These are phyloP conservation scores for Acanthoscelides obtectus DNA, from an alignment of 2,888 invertebrate species.

Conservation along the genomic window DNA sequence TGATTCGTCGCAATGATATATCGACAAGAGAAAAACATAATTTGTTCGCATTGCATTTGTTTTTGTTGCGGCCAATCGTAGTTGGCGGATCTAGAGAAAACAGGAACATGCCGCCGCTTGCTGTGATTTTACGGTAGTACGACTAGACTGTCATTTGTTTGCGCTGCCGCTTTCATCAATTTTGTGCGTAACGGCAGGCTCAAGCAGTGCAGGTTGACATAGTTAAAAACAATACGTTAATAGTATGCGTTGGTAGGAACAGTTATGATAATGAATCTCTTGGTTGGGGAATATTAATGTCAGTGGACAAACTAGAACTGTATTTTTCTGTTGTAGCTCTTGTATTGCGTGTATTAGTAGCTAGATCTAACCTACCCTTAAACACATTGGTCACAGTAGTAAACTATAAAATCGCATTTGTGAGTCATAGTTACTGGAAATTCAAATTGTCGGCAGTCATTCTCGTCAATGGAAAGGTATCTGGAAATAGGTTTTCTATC, in stretches of 20 bases:
- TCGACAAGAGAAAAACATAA: neutral
- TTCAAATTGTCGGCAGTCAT: too few relatives aligned
- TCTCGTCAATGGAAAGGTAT: too few relatives aligned
- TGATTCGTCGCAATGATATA: neutral
- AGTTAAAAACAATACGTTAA: neutral
- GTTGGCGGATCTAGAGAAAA: neutral
- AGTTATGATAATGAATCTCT: neutral
- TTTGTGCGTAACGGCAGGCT: neutral
- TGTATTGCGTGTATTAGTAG: neutral
- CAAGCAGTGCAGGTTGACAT: neutral
- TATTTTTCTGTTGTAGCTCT: neutral
- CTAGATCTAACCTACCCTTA: too few relatives aligned
- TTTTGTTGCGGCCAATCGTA: neutral
- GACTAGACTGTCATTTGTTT: neutral
- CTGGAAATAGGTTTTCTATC: too few relatives aligned
- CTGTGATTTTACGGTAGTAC: neutral
- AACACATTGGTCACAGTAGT: too few relatives aligned
- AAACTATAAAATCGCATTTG: too few relatives aligned
- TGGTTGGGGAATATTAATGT: neutral
- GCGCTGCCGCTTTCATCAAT: neutral
- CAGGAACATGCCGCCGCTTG: neutral
- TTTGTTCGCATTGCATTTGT: neutral
- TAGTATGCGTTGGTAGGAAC: neutral
- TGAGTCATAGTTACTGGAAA: too few relatives aligned
- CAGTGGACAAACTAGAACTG: neutral